Base-by-base conservation (phyloP, 2,888 invertebrate genomes). In the Phasia obesa region DNA sequence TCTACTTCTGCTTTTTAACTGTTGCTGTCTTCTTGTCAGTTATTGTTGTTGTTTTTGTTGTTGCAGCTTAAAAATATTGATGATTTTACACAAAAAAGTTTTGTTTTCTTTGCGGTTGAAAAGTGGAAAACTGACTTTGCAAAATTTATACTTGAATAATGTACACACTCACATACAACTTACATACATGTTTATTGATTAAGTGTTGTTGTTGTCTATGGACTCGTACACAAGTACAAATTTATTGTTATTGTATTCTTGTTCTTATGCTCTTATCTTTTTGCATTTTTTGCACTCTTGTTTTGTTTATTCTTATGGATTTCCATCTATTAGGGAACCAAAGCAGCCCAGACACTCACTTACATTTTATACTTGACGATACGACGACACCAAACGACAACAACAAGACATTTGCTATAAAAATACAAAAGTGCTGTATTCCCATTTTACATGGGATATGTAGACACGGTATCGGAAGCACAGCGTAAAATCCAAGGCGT, bases 381-480 rank as follows among this genome's bases (percentile, higher is more conserved):
- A 51, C 73, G 38, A 57, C 47, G 17, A 55, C 21, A 57, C 44
- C 27, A 38, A 27, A 27, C 19, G 25, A 19, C 11, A 62, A 65
- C 49, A 74, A 38, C 31, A 53, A 31, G 38, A 42, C 11, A 4
- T 42, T 51, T 19, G 47, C 59, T 60, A 53, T 71, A 49, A 76
- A 64, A 76, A 81, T 59, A 71, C 76, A 71, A 75, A 76, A 76
- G 65, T 76, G 81, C 81, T 76, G 70, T 47, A 76, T 71, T 57
- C 47, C 76, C 55, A 71, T 53, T 69, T 60, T 76, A 21, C 53
- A 44, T 7, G 55, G 7, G 6, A 15, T 38, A 38, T 47, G n/a
- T 7, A n/a, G n/a, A 27, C 13, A 47, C n/a, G 11, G 11, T 11
- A 35, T 5, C 21, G n/a, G n/a, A 19, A 13, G n/a, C 23, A 23